Evolutionary conservation across 2,797 vertebrate species (phyloP).

Genomic region (Eupleurogrammus muticus): DNA sequence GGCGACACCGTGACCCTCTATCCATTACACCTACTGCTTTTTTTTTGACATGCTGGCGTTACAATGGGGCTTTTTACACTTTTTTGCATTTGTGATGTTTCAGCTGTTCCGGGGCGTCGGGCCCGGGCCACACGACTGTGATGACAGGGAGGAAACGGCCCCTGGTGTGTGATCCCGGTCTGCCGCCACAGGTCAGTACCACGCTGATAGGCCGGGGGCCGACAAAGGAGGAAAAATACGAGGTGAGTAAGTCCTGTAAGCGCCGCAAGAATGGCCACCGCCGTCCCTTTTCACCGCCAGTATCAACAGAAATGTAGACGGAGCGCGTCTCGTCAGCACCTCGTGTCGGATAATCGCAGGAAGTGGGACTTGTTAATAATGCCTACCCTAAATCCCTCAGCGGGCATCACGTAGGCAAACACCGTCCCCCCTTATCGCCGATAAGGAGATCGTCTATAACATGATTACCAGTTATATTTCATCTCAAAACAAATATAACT

Average conservation of each 20-base stretch:
- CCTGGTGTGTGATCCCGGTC: conserved; percentile 56
- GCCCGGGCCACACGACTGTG: conserved; percentile 63
- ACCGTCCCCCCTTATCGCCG: conserved; percentile 58
- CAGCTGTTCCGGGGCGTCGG: conserved; percentile 68
- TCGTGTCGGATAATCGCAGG: conserved; percentile 74
- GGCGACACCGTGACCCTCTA: conserved; percentile 64
- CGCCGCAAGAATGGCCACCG: conserved; percentile 56
- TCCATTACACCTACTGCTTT: conserved; percentile 78
- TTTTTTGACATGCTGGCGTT: conserved; percentile 67
- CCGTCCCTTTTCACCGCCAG: conserved; percentile 70
- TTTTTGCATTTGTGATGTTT: conserved; percentile 77
- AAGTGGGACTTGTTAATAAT: conserved; percentile 68
- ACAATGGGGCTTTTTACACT: conserved; percentile 66
- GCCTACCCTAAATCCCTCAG: conserved; percentile 62
- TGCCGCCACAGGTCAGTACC: conserved; percentile 65
- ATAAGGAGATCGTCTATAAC: conserved; percentile 64
- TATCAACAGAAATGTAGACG: conserved; percentile 84
- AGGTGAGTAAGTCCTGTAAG: conserved; percentile 54
- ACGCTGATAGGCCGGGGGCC: conserved; percentile 63
- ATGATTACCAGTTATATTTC: conserved; percentile 65
- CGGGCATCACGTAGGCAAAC: conserved; percentile 57
- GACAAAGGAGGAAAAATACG: conserved; percentile 60
- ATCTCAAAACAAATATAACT: conserved; percentile 69
- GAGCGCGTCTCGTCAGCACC: conserved; percentile 70
- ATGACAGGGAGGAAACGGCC: conserved; percentile 55